Evolutionary conservation across 1,140 invertebrate species (phyloP).

Genomic region (Panagrolaimus sp.): DNA sequence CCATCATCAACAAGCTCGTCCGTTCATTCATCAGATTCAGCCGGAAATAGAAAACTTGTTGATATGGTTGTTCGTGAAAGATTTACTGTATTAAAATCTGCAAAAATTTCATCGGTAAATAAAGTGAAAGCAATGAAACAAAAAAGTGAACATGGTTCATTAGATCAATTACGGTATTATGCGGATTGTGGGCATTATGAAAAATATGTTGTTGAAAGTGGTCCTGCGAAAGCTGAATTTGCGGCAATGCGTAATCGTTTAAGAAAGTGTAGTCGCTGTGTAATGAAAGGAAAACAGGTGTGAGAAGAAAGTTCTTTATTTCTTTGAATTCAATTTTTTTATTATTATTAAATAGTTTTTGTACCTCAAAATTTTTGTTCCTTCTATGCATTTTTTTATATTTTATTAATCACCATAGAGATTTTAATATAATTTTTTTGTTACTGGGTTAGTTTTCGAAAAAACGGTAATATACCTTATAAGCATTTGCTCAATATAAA

Average conservation of each 20-base stretch:
- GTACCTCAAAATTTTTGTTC: constrained; percentile 1
- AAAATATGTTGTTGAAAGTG: constrained; percentile 34
- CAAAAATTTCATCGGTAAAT: background rate
- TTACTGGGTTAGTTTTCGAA: no score
- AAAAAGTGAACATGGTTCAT: background rate
- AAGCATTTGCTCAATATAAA: no score
- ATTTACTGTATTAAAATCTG: constrained; percentile 18
- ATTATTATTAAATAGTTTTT: background rate
- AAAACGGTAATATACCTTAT: no score
- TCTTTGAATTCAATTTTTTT: background rate
- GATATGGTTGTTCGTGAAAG: constrained; percentile 18
- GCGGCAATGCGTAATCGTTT: constrained; percentile 27
- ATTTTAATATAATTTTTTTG: no score
- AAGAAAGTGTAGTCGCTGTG: constrained; percentile 26
- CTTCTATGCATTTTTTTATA: constrained; percentile 12
- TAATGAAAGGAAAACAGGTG: background rate
- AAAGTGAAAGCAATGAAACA: constrained; percentile 7
- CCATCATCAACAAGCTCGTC: constrained; percentile 12
- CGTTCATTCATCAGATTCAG: background rate
- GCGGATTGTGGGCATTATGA: constrained; percentile 34
- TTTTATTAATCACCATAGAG: background rate
- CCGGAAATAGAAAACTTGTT: constrained; percentile 4
- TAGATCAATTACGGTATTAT: constrained; percentile 22
- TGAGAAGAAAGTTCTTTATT: no score
- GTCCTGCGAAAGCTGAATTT: constrained; percentile 25